Evolutionary conservation across 2,797 vertebrate genomes (phyloP).

Genomic region (Cetoscarus ocellatus): DNA sequence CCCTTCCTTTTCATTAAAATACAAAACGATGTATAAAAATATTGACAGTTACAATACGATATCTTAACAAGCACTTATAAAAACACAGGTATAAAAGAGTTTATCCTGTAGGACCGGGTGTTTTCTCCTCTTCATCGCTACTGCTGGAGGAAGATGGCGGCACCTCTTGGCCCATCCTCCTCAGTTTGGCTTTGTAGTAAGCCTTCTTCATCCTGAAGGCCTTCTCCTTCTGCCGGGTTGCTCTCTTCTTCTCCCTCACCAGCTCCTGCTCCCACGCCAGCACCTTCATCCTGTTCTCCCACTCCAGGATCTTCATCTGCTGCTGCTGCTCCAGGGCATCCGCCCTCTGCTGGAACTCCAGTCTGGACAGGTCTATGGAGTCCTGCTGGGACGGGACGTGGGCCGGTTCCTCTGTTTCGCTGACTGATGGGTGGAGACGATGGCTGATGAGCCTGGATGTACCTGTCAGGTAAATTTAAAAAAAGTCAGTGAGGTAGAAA

Average conservation of each 20-base stretch:
- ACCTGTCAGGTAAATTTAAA: slow-evolving; percentile 36
- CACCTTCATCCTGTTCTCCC: slow-evolving; percentile 85
- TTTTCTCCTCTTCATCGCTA: slow-evolving; percentile 70
- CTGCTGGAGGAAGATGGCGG: slow-evolving; percentile 72
- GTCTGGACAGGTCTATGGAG: slow-evolving; percentile 57
- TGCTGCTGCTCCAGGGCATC: slow-evolving; percentile 81
- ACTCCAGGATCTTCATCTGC: slow-evolving; percentile 84
- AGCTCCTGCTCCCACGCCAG: slow-evolving; percentile 84
- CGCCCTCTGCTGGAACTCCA: slow-evolving; percentile 76
- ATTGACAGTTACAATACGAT: slow-evolving; percentile 20
- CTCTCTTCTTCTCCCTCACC: slow-evolving; percentile 80
- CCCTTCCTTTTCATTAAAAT: slow-evolving; percentile 13
- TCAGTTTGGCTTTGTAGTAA: slow-evolving; percentile 84
- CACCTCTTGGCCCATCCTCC: slow-evolving; percentile 74
- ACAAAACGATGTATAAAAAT: slow-evolving; percentile 50
- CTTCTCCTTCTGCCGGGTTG: slow-evolving; percentile 79
- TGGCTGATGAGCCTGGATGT: slow-evolving; percentile 50
- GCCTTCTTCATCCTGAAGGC: slow-evolving; percentile 83
- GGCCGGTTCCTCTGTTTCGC: slow-evolving; percentile 33
- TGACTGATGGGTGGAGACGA: slow-evolving; percentile 22
- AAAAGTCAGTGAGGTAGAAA: neutral
- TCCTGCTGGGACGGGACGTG: slow-evolving; percentile 31
- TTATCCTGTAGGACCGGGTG: slow-evolving; percentile 44
- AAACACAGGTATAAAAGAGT: slow-evolving; percentile 3
- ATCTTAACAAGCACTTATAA: slow-evolving; percentile 5